Evolutionary conservation across 2,888 invertebrate species (phyloP), one percentile per base, ranked within the genome.

Genomic region (Mechanitis mazaeus): DNA sequence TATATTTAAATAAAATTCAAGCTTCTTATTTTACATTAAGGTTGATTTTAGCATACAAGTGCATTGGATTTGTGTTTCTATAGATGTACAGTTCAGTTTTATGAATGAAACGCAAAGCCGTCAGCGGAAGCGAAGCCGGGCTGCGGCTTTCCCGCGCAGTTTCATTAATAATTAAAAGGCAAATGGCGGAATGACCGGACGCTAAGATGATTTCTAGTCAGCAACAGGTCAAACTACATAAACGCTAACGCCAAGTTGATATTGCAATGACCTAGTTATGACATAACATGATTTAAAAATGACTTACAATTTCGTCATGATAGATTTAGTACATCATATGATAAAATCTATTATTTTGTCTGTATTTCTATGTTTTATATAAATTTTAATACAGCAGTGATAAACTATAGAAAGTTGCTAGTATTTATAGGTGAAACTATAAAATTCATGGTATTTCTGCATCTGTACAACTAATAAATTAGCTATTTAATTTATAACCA

Each of bases 151-250:
- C 88, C 89, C 89, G 80, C 78, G 78, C 81, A 83, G 88, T 88
- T 89, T 88, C 90, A 89, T 90, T 89, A 89, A 90, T 88, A 89
- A 89, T 89, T 89, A 89, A 89, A 90, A 87, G 81, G 76, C 81
- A 75, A 82, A 85, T 81, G 78, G 80, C 81, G 81, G 87, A 87
- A 87, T 87, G 86, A 75, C 88, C 88, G 90, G 90, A 89, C 85
- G 88, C 72, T 69, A 80, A 82, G 87, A 87, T 87, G 87, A 83
- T 90, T 89, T 89, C 90, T 88, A 88, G 85, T 77, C 75, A 77
- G 78, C 56, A 58, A 59, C 66, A 58, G 78, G 77, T 78, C 76
- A 79, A 70, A 79, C 74, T 74, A 72, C 73, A 69, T 77, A 71
- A 74, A 72, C 76, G 76, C 74, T 64, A 54, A 59, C 64, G 53